A percentile compares a stretch with the other conserved stretches of the same genome.
Conservation (phyloP, 2,888 invertebrate genomes). For the Acronicta psi region DNA sequence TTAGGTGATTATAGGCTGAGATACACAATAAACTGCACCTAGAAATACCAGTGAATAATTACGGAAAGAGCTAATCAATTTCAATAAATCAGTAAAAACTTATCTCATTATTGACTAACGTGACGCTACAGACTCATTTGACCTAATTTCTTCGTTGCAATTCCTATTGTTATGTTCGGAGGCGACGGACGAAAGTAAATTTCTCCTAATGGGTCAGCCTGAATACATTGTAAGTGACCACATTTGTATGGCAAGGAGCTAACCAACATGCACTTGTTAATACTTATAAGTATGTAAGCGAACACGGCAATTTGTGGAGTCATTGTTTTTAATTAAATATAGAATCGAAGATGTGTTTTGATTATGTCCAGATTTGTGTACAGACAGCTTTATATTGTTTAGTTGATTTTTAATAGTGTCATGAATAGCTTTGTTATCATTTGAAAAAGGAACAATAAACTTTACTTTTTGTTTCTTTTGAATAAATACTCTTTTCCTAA, state of each 20-base stretch:
- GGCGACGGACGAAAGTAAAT: conserved; percentile 74
- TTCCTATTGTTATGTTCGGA: conserved; percentile 63
- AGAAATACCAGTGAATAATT: conserved; percentile 45
- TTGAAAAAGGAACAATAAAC: too few species aligned
- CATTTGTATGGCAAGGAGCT: conserved; percentile 61
- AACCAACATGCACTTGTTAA: conserved; percentile 43
- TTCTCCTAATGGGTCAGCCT: conserved; percentile 75
- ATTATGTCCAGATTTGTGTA: conserved; percentile 16
- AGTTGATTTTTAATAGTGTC: conserved; percentile 11
- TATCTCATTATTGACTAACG: conserved; percentile 37
- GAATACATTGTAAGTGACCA: conserved; percentile 74
- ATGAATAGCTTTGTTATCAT: too few species aligned
- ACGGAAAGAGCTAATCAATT: conserved; percentile 33
- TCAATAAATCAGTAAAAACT: conserved; percentile 36
- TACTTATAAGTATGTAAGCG: conserved; percentile 24
- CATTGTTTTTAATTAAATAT: conserved; percentile 39
- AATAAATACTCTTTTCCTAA: too few species aligned
- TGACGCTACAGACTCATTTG: conserved; percentile 49
- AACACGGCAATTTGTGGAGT: conserved; percentile 44
- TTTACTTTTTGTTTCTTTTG: not conserved
- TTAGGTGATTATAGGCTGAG: too few species aligned
- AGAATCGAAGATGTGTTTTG: conserved; percentile 11
- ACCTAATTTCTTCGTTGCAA: conserved; percentile 67
- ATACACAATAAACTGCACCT: too few species aligned
- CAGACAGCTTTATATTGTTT: conserved; percentile 6